Conservation (phyloP, 2,888 invertebrate species). For the Autographa pulchrina region DNA sequence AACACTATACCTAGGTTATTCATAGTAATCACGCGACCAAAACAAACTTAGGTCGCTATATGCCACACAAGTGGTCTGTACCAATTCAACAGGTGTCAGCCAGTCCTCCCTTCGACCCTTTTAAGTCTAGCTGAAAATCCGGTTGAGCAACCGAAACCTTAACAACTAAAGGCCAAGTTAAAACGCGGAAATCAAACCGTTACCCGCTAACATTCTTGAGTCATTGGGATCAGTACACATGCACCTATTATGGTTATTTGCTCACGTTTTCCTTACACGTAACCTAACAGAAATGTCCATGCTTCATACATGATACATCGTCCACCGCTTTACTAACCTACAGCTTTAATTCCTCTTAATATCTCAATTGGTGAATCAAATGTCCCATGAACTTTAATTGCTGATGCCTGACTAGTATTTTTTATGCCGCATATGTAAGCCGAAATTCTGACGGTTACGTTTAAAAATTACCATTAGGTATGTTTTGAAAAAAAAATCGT, state of each 20-base stretch:
- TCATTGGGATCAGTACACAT: not conserved
- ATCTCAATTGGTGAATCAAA: slow-evolving; percentile 44
- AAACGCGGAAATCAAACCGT: slow-evolving; percentile 4
- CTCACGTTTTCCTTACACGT: slow-evolving; percentile 29
- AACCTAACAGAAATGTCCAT: slow-evolving; percentile 41
- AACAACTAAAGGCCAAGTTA: not conserved
- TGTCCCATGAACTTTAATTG: not conserved
- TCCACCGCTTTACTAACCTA: slow-evolving; percentile 38
- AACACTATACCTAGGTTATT: not conserved
- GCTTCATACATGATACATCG: slow-evolving; percentile 42
- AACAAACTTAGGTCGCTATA: not conserved
- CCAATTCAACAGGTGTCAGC: not conserved
- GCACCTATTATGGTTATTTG: slow-evolving; percentile 3
- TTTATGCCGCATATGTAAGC: not conserved
- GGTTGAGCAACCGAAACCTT: not conserved
- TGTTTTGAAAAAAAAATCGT: too few species aligned
- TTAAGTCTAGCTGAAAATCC: slow-evolving; percentile 3
- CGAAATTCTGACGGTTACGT: not conserved
- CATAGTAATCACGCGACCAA: not conserved
- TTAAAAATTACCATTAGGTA: not conserved
- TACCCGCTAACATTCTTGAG: not conserved
- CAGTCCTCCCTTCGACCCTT: not conserved
- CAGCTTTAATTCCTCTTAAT: slow-evolving; percentile 30
- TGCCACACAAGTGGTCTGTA: not conserved
- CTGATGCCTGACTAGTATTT: not conserved